A percentile compares a stretch with the other conserved stretches of the same genome.
These are phyloP conservation scores for Drosophila willistoni DNA, from an alignment of 1,140 invertebrate genomes.

Conservation along the genomic window DNA sequence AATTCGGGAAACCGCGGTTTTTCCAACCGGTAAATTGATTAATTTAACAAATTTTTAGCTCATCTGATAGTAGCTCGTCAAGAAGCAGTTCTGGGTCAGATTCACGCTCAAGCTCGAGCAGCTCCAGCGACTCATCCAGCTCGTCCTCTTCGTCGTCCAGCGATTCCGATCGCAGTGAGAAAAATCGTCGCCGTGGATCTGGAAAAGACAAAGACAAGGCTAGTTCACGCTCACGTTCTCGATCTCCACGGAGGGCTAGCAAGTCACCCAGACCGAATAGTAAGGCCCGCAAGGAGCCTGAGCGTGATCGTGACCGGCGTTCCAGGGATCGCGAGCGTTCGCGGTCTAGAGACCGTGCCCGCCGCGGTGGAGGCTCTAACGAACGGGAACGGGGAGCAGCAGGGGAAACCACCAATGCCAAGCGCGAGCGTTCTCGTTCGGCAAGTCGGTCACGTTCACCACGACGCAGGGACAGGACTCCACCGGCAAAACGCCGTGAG, in stretches of 20 bases:
- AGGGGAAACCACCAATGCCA: constrained; percentile 57
- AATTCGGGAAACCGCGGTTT: constrained; percentile 12
- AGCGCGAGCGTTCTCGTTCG: constrained; percentile 66
- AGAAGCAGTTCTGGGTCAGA: constrained; percentile 90
- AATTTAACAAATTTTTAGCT: constrained; percentile 42
- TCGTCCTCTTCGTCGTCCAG: constrained; percentile 85
- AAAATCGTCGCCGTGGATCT: constrained; percentile 80
- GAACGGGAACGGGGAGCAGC: constrained; percentile 32
- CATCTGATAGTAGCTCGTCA: constrained; percentile 87
- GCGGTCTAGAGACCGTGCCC: constrained; percentile 53
- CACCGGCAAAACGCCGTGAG: constrained; percentile 62
- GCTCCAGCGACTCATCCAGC: constrained; percentile 86
- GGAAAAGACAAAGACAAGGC: constrained; percentile 82
- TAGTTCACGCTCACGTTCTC: constrained; percentile 59
- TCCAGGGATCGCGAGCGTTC: constrained; percentile 44
- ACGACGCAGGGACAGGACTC: constrained; percentile 70
- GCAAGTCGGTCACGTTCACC: constrained; percentile 72
- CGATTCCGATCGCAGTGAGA: constrained; percentile 82
- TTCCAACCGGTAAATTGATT: constrained; percentile 2
- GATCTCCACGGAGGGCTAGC: constrained; percentile 84
- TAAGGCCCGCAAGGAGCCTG: constrained; percentile 68
- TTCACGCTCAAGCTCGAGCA: constrained; percentile 90
- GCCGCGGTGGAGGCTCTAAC: constrained; percentile 45
- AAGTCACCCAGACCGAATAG: constrained; percentile 68
- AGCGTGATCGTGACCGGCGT: constrained; percentile 59